Evolutionary conservation across 2,113 vertebrate genomes (phyloP).

Genomic region (Apeltes quadracus): DNA sequence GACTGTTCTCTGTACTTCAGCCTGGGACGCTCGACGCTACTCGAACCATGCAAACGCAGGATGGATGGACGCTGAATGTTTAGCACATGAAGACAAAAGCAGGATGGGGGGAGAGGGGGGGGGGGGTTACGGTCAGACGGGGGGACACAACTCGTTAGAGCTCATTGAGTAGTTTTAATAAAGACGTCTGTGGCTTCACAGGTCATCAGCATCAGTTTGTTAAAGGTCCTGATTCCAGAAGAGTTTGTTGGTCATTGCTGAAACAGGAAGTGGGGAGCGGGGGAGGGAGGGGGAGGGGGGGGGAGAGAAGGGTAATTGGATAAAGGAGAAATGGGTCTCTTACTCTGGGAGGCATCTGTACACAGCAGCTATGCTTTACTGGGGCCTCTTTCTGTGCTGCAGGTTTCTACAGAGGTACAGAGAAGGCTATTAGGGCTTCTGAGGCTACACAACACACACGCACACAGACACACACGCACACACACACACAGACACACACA

Average conservation of each 20-base stretch:
- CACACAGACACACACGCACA: conserved; percentile 9
- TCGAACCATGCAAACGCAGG: conserved; percentile 56
- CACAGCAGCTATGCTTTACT: conserved; percentile 83
- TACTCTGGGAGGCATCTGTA: conserved; percentile 83
- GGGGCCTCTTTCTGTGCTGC: conserved; percentile 80
- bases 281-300: conserved; percentile 51
- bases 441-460: conserved; percentile 19
- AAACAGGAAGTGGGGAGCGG: background rate
- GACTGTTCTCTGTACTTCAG: background rate
- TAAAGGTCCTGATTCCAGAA: background rate
- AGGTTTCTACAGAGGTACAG: conserved; percentile 81
- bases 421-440: conserved; percentile 79
- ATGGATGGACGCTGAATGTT: conserved; percentile 43
- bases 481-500: conserved; percentile 2
- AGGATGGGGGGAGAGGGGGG: conserved; percentile 37
- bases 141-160: conserved; percentile 9
- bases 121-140: conserved; percentile 26
- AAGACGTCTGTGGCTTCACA: background rate
- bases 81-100: conserved; percentile 55
- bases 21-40: conserved; percentile 13
- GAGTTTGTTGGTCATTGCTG: background rate
- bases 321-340: conserved; percentile 80
- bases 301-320: conserved; percentile 78
- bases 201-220: background rate
- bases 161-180: background rate